Conservation (phyloP, 2,888 invertebrate genomes). For the Choreutis nemorana region DNA sequence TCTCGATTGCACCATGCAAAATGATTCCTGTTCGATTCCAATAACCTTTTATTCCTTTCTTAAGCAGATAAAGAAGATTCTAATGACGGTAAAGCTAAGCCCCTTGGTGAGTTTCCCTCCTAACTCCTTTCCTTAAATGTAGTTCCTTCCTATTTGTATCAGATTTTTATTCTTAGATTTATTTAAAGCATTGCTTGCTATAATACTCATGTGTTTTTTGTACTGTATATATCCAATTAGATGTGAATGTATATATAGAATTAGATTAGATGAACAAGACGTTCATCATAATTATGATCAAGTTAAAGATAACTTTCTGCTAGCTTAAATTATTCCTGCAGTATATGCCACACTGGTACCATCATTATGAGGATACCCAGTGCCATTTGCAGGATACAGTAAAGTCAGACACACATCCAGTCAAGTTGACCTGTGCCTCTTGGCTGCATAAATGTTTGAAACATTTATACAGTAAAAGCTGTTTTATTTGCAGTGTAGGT, state of each 20-base stretch:
- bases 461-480: too few species aligned
- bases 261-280: too few species aligned
- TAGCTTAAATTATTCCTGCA: slow-evolving; percentile 14
- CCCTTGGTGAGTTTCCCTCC: slow-evolving; percentile 52
- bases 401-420: slow-evolving; percentile 30
- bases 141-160: slow-evolving; percentile 13
- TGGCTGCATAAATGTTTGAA: slow-evolving; percentile 26
- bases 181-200: too few species aligned
- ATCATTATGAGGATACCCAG: slow-evolving; percentile 12
- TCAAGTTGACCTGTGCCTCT: slow-evolving; percentile 14
- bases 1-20: slow-evolving; percentile 39
- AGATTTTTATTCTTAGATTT: too few species aligned
- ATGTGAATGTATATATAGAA: too few species aligned
- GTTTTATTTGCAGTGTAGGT: too few species aligned
- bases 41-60: slow-evolving; percentile 12
- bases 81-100: slow-evolving; percentile 26
- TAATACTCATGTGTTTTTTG: too few species aligned
- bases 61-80: slow-evolving; percentile 33
- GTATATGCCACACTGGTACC: slow-evolving; percentile 16
- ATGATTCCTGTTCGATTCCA: slow-evolving; percentile 5
- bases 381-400: slow-evolving; percentile 23
- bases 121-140: slow-evolving; percentile 5
- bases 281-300: too few species aligned
- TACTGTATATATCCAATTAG: too few species aligned
- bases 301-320: too few species aligned